Evolutionary conservation across 1,140 invertebrate genomes (phyloP), one percentile per base, ranked within the genome.

Genomic region (Wiebesia pumilae): DNA sequence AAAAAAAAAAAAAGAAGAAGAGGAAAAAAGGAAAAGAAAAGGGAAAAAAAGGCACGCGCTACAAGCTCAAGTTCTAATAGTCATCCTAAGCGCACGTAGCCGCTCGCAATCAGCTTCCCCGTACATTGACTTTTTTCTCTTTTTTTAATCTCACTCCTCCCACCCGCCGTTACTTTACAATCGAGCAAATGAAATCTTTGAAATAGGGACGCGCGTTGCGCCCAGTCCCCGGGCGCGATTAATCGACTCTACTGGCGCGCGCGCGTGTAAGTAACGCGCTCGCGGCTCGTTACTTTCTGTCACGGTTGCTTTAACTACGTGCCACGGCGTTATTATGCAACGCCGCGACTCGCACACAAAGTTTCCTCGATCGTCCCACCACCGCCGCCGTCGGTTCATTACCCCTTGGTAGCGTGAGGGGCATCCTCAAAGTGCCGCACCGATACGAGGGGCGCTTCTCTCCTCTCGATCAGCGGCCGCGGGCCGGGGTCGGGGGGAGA

Each of bases 221-320:
- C 47, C 77, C 77, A 75, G 38, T 47, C n/a, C 73, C 73, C 73
- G 38, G 10, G 43, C 71, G 71, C 35, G 73, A 78, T 83, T 83
- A 83, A 83, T 83, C 81, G 81, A 54, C 65, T 51, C 81, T 21
- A 51, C 10, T 35, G 51, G 73, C 16, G 62, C 54, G 51, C 16
- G 69, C 51, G 54, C 83, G 38, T 78, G 54, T 65, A 77, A 79
- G 54, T 84, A 83, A 84, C 79, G 79, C 62, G 82, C 75, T 79
- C 81, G 82, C 75, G 81, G 81, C 69, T 88, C 88, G 85, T 88
- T 88, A 88, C 86, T 88, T 88, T 91, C 88, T 88, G 89, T 90
- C 89, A 87, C 84, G 84, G 83, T 77, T 73, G 47, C 87, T 89
- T 89, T 90, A 91, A 90, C 90, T 89, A 88, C 88, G 38, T 69